Conservation (phyloP, 2,797 vertebrate species). For the Ctenopoma kingsleyae region DNA sequence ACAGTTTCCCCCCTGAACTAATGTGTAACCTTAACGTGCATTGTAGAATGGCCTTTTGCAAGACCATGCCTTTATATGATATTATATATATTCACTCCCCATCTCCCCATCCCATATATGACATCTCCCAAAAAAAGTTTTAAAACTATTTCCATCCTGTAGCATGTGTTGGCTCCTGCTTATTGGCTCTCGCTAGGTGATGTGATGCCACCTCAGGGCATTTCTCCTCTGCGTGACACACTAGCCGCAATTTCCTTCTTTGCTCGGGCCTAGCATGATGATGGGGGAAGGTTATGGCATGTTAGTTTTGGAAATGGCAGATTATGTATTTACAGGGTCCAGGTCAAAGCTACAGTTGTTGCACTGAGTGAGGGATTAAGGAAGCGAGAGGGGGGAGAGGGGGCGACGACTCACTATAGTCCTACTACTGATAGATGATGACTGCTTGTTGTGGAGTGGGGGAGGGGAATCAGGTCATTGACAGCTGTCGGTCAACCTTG, state of each 20-base stretch:
- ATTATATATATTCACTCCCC: slow-evolving; percentile 45
- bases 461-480: slow-evolving; percentile 38
- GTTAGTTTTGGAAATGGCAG: slow-evolving; percentile 71
- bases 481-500: slow-evolving; percentile 69
- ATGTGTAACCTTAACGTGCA: slow-evolving; percentile 6
- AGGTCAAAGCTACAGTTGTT: slow-evolving; percentile 70
- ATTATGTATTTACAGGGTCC: slow-evolving; percentile 74
- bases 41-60: slow-evolving; percentile 43
- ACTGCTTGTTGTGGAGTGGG: slow-evolving; percentile 36
- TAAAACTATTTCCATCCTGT: slow-evolving; percentile 39
- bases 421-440: slow-evolving; percentile 42
- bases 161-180: slow-evolving; percentile 36
- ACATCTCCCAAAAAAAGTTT: slow-evolving; percentile 47
- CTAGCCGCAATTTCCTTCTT: slow-evolving; percentile 46
- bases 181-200: slow-evolving; percentile 48
- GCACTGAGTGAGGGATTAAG: slow-evolving; percentile 67
- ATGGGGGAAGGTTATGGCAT: slow-evolving; percentile 45
- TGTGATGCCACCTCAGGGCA: slow-evolving; percentile 68
- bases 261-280: slow-evolving; percentile 36
- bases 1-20: slow-evolving; percentile 37
- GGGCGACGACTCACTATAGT: slow-evolving; percentile 3
- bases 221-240: slow-evolving; percentile 62
- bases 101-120: slow-evolving; percentile 53
- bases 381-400: slow-evolving; percentile 2
- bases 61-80: slow-evolving; percentile 55